A percentile compares a stretch with the other conserved stretches of the same genome.
Conservation (phyloP, 2,113 vertebrate genomes). For the Sisor rabdophorus region DNA sequence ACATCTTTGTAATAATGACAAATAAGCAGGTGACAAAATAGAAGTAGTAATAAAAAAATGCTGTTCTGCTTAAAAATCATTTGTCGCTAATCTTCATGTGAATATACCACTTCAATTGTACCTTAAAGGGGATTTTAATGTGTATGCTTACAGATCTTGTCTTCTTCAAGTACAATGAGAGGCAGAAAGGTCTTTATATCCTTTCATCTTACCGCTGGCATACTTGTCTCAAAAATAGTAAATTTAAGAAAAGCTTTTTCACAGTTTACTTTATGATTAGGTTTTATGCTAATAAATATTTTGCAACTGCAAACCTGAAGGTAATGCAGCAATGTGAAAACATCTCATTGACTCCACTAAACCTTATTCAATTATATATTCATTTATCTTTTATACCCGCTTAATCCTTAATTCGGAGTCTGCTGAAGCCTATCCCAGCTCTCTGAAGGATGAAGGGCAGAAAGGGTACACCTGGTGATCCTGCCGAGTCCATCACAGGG, state of each 20-base stretch:
- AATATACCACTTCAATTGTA: not conserved
- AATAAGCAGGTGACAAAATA: not conserved
- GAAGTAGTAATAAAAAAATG: not conserved
- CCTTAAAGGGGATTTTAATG: not conserved
- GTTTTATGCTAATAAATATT: conserved; percentile 35
- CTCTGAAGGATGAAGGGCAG: no score
- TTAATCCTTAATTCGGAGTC: no score
- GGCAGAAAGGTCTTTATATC: conserved; percentile 9
- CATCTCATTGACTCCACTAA: not conserved
- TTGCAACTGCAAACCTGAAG: conserved; percentile 31
- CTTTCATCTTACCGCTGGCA: conserved; percentile 40
- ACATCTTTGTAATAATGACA: not conserved
- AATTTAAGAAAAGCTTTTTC: conserved; percentile 27
- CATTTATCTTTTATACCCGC: no score
- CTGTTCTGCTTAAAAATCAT: conserved; percentile 2
- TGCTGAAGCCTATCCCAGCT: no score
- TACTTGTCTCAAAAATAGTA: conserved; percentile 19
- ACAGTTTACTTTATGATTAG: conserved; percentile 42
- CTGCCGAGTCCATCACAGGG: no score
- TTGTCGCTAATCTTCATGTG: not conserved
- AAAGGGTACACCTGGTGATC: no score
- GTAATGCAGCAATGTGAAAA: conserved; percentile 19
- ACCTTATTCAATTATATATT: no score
- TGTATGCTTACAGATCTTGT: conserved; percentile 19
- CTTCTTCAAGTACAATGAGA: conserved; percentile 9